A percentile compares a stretch with the other conserved stretches of the same genome.
Conservation (phyloP, 2,113 vertebrate genomes). For the Syngnathus typhle region DNA sequence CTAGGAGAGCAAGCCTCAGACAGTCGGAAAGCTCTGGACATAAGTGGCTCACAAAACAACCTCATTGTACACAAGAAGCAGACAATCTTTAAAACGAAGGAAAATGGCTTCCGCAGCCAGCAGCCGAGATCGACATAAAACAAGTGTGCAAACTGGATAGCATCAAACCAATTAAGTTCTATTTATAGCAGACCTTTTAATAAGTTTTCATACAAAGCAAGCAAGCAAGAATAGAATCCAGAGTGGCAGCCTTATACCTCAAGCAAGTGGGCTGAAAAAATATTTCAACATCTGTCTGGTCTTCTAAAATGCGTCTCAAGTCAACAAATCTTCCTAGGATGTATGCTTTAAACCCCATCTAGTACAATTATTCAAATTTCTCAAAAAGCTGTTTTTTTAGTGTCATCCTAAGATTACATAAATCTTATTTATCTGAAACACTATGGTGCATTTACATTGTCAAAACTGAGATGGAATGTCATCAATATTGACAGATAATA, state of each 20-base stretch:
- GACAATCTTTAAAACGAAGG: background rate
- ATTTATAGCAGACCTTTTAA: background rate
- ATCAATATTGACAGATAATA: background rate
- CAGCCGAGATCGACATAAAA: background rate
- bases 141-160: background rate
- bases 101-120: background rate
- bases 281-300: too few relatives aligned
- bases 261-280: too few relatives aligned
- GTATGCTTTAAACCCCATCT: too few relatives aligned
- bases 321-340: too few relatives aligned
- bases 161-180: background rate
- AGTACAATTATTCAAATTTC: too few relatives aligned
- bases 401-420: too few relatives aligned
- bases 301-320: too few relatives aligned
- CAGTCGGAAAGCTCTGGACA: slow-evolving; percentile 32
- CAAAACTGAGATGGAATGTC: background rate
- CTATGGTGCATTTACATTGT: background rate
- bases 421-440: too few relatives aligned
- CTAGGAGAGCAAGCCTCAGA: slow-evolving; percentile 43
- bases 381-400: too few relatives aligned
- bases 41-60: slow-evolving; percentile 22
- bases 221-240: background rate
- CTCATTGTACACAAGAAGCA: background rate
- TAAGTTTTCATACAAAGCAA: background rate
- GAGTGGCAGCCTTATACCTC: background rate